phyloP scores from a whole-genome alignment of 2,888 invertebrate species.

The Andrena bucephala region DNA sequence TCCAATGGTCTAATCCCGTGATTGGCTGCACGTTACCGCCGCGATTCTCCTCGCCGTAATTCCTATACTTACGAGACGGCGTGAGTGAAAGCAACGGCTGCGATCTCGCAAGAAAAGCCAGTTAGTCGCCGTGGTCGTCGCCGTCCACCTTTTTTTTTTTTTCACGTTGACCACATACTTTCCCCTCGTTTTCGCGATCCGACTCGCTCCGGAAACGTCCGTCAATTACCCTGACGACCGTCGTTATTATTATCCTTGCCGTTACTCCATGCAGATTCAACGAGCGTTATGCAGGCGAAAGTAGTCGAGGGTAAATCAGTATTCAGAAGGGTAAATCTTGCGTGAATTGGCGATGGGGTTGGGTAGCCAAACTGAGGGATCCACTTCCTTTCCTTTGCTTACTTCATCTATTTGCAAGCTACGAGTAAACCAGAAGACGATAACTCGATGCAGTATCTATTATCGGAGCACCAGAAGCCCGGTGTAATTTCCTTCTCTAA shows the following conservation, averaged over 20 bases:
- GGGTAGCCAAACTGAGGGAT: background rate
- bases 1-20: background rate
- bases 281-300: background rate
- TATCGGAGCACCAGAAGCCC: constrained; percentile 3
- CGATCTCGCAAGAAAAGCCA: constrained; percentile 62
- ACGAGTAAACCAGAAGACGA: background rate
- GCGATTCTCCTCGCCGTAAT: constrained; percentile 18
- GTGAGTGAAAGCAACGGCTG: constrained; percentile 68
- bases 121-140: constrained; percentile 21
- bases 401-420: background rate
- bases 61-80: constrained; percentile 5
- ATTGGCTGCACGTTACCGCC: constrained; percentile 14
- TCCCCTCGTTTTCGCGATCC: constrained; percentile 64
- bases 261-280: background rate
- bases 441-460: background rate
- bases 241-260: background rate
- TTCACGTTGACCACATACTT: constrained; percentile 59
- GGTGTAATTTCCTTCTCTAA: too few species aligned
- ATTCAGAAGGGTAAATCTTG: too few species aligned
- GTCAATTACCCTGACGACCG: constrained; percentile 1
- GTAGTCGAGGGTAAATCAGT: too few species aligned
- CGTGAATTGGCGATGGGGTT: too few species aligned
- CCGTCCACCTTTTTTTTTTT: constrained; percentile 10
- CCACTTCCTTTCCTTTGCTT: background rate
- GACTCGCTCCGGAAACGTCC: constrained; percentile 2